phyloP scores from a whole-genome alignment of 2,113 vertebrate genomes.

The Galeopterus variegatus region DNA sequence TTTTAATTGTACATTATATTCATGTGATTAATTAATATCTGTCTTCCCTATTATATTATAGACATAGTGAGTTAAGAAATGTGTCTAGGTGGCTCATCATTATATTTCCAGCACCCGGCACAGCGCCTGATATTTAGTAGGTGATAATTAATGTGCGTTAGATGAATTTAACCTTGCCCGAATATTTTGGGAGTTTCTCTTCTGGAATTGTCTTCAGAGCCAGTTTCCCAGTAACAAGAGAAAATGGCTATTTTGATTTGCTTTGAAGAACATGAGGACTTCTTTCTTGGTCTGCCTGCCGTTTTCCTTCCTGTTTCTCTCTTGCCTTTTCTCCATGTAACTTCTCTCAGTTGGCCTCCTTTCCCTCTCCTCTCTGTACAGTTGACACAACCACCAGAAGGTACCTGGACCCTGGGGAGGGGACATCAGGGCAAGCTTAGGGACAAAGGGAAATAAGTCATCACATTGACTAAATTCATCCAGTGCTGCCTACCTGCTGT shows the following conservation, averaged over 20 bases:
- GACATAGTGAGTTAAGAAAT: background rate
- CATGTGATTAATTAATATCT: background rate
- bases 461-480: background rate
- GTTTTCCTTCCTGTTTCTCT: background rate
- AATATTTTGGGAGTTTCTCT: background rate
- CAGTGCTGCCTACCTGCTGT: background rate
- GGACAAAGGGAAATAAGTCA: background rate
- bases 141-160: background rate
- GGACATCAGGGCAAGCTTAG: background rate
- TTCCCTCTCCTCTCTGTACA: background rate
- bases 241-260: conserved; percentile 7
- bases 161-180: background rate
- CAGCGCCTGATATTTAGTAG: background rate
- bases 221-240: background rate
- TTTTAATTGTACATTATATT: background rate
- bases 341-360: background rate
- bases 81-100: background rate
- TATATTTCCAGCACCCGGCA: background rate
- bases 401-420: background rate
- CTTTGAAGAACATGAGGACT: background rate
- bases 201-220: conserved; percentile 36
- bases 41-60: background rate
- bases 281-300: background rate
- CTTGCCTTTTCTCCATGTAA: background rate
- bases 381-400: background rate